These are phyloP conservation scores for Agrochola lota DNA, from an alignment of 2,888 invertebrate genomes.

Conservation along the genomic window DNA sequence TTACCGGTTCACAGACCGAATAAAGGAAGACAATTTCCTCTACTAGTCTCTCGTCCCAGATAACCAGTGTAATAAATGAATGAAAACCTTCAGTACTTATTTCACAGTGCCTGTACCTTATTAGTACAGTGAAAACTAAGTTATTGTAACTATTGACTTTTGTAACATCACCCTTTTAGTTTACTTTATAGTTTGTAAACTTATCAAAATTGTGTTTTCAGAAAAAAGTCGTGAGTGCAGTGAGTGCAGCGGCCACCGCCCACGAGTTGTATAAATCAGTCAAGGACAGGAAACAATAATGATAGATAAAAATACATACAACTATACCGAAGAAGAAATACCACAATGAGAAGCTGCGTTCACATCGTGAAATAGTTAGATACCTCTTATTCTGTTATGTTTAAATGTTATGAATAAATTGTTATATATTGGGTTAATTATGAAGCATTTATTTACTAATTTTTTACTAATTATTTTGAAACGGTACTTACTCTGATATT, in stretches of 20 bases:
- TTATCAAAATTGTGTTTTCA: not conserved
- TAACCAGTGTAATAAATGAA: not conserved
- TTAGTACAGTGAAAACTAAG: not conserved
- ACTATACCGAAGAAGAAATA: no score
- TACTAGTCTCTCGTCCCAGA: not conserved
- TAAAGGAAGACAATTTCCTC: not conserved
- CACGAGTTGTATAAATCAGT: slow-evolving; percentile 5
- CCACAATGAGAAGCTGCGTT: not conserved
- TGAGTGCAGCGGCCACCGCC: slow-evolving; percentile 8
- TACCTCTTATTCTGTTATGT: no score
- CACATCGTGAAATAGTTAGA: not conserved
- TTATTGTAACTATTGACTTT: not conserved
- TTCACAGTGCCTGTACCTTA: not conserved
- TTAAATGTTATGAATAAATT: no score
- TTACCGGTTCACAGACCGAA: not conserved
- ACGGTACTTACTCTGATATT: no score
- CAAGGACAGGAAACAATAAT: slow-evolving; percentile 13
- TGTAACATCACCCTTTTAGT: not conserved
- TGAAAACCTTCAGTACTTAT: not conserved
- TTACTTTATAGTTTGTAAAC: not conserved
- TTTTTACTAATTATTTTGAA: not conserved
- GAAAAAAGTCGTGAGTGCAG: not conserved
- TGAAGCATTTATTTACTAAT: no score
- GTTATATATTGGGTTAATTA: no score
- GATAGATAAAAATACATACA: not conserved